phyloP scores from a whole-genome alignment of 64 coral and sea anemone genomes.

The Trachythela sp. region DNA sequence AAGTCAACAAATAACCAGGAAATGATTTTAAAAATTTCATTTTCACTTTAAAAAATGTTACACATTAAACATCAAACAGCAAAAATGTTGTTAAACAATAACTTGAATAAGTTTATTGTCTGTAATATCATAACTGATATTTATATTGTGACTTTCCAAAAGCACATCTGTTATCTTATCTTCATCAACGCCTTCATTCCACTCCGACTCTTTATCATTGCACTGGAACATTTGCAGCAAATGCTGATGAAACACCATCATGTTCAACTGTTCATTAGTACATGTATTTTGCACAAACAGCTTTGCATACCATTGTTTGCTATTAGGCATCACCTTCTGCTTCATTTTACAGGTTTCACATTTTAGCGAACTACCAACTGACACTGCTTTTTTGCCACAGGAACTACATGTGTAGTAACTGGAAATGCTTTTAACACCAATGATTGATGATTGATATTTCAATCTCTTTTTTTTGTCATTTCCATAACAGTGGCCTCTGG shows the following conservation, averaged over 20 bases:
- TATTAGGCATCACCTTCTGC: background rate
- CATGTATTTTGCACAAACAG: background rate
- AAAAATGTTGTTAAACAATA: background rate
- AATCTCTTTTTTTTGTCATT: background rate
- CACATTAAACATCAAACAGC: too few species aligned
- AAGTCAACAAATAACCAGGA: too few species aligned
- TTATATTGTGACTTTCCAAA: background rate
- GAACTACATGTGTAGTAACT: background rate
- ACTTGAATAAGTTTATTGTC: background rate
- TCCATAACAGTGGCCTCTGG: background rate
- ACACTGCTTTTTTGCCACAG: background rate
- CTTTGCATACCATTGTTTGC: background rate
- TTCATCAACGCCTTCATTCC: background rate
- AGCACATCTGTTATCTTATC: background rate
- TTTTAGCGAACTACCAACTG: background rate
- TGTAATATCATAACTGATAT: background rate
- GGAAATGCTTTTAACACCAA: background rate
- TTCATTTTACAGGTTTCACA: background rate
- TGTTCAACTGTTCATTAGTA: background rate
- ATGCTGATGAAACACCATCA: background rate
- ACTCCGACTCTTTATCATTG: background rate
- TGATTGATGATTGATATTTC: background rate
- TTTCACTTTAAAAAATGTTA: too few species aligned
- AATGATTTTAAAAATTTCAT: too few species aligned
- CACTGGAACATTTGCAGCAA: background rate